A percentile compares a stretch with the other conserved stretches of the same genome.
These are phyloP conservation scores for Neostethus bicornis DNA, from an alignment of 2,797 vertebrate species.

Conservation along the genomic window DNA sequence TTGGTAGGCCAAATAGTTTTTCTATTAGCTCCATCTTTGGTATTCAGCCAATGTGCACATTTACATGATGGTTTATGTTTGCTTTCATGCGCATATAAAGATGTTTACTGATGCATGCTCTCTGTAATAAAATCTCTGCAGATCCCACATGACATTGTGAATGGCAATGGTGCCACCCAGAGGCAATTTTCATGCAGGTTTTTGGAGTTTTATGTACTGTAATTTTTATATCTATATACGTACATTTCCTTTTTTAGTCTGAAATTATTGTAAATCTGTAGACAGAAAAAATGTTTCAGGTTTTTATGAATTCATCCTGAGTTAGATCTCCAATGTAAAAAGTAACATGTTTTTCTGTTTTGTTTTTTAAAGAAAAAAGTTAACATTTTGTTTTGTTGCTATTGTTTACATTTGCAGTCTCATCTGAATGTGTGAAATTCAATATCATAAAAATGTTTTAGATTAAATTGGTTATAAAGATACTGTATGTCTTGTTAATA, in stretches of 20 bases:
- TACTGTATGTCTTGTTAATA: conserved; percentile 28
- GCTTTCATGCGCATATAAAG: conserved; percentile 33
- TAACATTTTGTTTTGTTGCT: too few species aligned
- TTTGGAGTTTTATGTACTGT: background rate
- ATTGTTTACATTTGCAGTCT: too few species aligned
- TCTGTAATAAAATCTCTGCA: conserved; percentile 20
- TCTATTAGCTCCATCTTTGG: conserved; percentile 31
- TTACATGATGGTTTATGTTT: conserved; percentile 40
- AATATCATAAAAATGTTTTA: too few species aligned
- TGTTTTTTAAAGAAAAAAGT: too few species aligned
- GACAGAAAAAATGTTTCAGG: too few species aligned
- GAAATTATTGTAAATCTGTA: too few species aligned
- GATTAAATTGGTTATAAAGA: too few species aligned
- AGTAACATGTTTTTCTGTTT: too few species aligned
- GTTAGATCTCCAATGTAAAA: too few species aligned
- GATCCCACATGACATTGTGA: background rate
- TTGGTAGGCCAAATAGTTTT: conserved; percentile 5
- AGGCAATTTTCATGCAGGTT: conserved; percentile 22
- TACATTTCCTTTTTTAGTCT: too few species aligned
- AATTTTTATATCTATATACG: background rate
- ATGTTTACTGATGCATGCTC: conserved; percentile 31
- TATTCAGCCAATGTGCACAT: conserved; percentile 26
- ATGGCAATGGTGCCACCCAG: conserved; percentile 66
- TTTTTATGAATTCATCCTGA: too few species aligned
- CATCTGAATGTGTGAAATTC: too few species aligned